Percentiles rank a stretch among this genome's conserved stretches.
Conservation (phyloP, 2,797 vertebrate species). For the Chelonia mydas region DNA sequence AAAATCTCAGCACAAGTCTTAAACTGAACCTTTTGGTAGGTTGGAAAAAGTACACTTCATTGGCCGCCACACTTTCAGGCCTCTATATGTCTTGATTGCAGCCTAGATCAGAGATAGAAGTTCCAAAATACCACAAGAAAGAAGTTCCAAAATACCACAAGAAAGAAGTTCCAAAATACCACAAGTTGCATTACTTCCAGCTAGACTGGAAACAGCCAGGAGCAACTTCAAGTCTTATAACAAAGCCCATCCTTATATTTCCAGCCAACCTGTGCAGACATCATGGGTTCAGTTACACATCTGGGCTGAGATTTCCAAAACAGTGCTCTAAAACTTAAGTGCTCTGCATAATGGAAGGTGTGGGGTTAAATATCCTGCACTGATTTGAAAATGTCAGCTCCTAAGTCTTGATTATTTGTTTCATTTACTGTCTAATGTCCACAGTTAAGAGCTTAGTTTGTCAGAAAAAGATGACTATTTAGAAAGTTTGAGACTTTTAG, state of each 20-base stretch:
- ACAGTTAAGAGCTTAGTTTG: neutral
- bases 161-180: neutral
- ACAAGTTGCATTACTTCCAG: neutral
- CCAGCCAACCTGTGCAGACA: neutral
- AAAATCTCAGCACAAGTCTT: neutral
- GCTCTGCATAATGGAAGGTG: neutral
- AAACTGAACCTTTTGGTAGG: neutral
- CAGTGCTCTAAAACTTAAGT: neutral
- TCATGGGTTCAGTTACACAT: neutral
- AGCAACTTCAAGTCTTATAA: neutral
- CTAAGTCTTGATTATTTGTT: neutral
- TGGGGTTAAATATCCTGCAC: neutral
- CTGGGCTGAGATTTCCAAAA: neutral
- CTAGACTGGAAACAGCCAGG: neutral
- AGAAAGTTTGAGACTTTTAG: neutral
- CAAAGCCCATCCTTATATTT: neutral
- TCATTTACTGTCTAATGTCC: neutral
- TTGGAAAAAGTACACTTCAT: neutral
- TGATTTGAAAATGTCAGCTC: neutral
- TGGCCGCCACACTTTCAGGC: neutral
- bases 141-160: neutral
- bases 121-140: neutral
- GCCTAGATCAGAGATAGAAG: neutral
- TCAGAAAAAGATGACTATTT: neutral
- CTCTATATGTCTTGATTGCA: neutral